Evolutionary conservation across 2,797 vertebrate genomes (phyloP).

Genomic region (Alfaro cultratus): DNA sequence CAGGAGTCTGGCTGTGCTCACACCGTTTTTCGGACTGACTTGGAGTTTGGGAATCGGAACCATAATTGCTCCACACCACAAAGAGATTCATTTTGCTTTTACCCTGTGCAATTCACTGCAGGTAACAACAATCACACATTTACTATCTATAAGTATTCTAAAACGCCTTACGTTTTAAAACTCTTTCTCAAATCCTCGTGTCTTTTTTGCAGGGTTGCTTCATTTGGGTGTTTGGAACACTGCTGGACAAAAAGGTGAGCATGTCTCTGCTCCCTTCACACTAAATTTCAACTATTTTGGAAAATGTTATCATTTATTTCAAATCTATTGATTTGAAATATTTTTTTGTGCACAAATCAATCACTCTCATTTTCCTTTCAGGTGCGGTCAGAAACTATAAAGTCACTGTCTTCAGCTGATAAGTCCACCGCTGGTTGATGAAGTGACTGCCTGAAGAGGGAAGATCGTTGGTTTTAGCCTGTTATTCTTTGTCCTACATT

Average conservation of each 20-base stretch:
- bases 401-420: slow-evolving; percentile 2
- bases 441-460: not conserved
- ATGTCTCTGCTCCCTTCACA: not conserved
- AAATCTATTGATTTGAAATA: not conserved
- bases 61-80: not conserved
- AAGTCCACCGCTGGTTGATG: not conserved
- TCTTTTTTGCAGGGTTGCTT: slow-evolving; percentile 34
- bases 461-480: not conserved
- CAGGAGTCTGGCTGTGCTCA: slow-evolving; percentile 87
- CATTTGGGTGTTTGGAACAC: slow-evolving; percentile 73
- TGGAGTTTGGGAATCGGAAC: slow-evolving; percentile 88
- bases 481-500: not conserved
- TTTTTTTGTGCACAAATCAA: not conserved
- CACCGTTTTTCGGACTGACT: slow-evolving; percentile 90
- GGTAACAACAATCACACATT: slow-evolving; percentile 53
- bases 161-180: not conserved
- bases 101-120: slow-evolving; percentile 79
- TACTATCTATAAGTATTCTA: not conserved
- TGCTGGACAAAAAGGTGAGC: slow-evolving; percentile 70
- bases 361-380: slow-evolving; percentile 32
- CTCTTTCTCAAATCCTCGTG: not conserved
- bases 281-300: not conserved
- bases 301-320: not conserved
- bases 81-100: slow-evolving; percentile 64
- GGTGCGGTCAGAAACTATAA: slow-evolving; percentile 62